Evolutionary conservation across 2,113 vertebrate species (phyloP).

Genomic region (Poecilia latipinna): DNA sequence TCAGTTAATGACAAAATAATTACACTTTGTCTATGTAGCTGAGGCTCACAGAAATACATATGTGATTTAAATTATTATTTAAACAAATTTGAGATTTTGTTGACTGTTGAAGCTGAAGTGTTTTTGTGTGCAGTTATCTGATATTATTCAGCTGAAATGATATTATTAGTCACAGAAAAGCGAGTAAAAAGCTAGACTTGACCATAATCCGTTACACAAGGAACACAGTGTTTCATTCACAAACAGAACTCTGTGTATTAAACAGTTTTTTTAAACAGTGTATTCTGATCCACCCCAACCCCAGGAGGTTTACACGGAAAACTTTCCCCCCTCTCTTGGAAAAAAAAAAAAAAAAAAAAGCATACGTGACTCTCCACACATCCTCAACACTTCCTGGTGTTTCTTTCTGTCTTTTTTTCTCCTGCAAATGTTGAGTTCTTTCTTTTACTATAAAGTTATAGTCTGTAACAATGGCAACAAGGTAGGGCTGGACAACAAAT

Average conservation of each 20-base stretch:
- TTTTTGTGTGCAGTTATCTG: too few relatives aligned
- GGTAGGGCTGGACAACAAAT: too few relatives aligned
- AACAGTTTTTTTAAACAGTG: not conserved
- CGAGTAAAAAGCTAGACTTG: not conserved
- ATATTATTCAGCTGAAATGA: not conserved
- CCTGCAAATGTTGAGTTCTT: not conserved
- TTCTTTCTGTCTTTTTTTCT: not conserved
- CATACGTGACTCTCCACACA: not conserved
- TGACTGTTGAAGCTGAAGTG: too few relatives aligned
- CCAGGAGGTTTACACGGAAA: slow-evolving; percentile 16
- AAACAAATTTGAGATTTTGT: too few relatives aligned
- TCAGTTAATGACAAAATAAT: too few relatives aligned
- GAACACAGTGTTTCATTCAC: not conserved
- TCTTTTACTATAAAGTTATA: not conserved
- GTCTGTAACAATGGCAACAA: too few relatives aligned
- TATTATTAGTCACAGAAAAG: not conserved
- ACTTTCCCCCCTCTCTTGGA: slow-evolving; percentile 7
- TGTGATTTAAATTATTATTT: too few relatives aligned
- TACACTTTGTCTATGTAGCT: too few relatives aligned
- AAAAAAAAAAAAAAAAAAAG: too few relatives aligned
- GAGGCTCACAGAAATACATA: too few relatives aligned
- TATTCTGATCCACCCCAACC: not conserved
- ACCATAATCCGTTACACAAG: not conserved
- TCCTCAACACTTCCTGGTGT: too few relatives aligned
- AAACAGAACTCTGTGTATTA: not conserved